Conservation (phyloP, 2,113 vertebrate genomes). For the Kobus ellipsiprymnus region DNA sequence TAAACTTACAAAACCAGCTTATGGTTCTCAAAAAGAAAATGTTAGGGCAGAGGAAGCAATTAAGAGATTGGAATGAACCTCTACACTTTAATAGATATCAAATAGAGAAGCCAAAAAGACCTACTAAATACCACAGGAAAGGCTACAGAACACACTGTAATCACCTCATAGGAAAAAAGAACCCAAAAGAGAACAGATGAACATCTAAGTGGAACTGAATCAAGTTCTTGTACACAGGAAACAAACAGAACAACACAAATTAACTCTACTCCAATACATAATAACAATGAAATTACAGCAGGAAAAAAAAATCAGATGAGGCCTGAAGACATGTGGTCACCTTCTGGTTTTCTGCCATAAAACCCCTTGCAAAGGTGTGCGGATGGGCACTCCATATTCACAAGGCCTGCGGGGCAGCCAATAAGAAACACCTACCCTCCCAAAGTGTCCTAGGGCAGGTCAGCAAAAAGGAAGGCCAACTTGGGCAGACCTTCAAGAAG, state of each 20-base stretch:
- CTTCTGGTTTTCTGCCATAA: background rate
- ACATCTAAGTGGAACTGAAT: background rate
- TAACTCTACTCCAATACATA: background rate
- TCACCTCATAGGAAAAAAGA: background rate
- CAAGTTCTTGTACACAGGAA: background rate
- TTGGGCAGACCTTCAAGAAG: background rate
- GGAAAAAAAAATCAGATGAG: background rate
- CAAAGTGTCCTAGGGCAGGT: background rate
- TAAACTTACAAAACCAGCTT: background rate
- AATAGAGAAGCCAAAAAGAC: background rate
- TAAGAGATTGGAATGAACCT: background rate
- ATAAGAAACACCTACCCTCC: background rate
- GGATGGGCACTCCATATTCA: background rate
- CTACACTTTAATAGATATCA: background rate
- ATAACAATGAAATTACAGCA: background rate
- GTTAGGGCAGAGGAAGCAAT: background rate
- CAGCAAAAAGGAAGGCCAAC: background rate
- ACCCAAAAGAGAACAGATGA: background rate
- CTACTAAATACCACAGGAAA: background rate
- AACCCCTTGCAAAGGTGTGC: background rate
- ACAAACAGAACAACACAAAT: background rate
- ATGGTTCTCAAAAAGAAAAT: background rate
- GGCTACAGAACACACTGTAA: background rate
- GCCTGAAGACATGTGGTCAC: background rate
- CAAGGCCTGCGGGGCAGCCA: background rate